Conservation (phyloP, 2,888 invertebrate genomes). For the Liopterus haemorrhoidalis region DNA sequence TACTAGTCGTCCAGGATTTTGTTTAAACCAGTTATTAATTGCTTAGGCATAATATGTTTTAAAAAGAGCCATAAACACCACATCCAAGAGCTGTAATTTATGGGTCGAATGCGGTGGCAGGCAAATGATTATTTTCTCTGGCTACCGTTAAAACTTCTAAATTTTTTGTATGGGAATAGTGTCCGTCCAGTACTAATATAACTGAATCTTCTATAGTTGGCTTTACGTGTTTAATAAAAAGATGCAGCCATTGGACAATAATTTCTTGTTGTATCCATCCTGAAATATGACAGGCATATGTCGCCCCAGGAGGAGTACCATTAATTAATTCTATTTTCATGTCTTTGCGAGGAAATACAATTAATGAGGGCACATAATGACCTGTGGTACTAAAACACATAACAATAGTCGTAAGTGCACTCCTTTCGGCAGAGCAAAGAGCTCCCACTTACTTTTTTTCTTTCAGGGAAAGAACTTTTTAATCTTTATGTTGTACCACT, state of each 20-base stretch:
- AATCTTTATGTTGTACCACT: slow-evolving; percentile 18
- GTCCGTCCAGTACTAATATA: slow-evolving; percentile 27
- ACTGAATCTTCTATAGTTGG: slow-evolving; percentile 25
- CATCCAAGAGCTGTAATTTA: slow-evolving; percentile 35
- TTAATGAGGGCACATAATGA: slow-evolving; percentile 17
- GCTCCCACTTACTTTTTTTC: slow-evolving; percentile 22
- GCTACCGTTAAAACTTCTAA: slow-evolving; percentile 23
- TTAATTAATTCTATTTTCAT: slow-evolving; percentile 37
- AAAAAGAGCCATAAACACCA: slow-evolving; percentile 31
- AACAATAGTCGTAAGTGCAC: slow-evolving; percentile 20
- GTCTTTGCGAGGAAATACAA: slow-evolving; percentile 34
- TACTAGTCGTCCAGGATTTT: slow-evolving; percentile 33
- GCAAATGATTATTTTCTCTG: slow-evolving; percentile 29
- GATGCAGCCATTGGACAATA: slow-evolving; percentile 26
- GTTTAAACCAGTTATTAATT: slow-evolving; percentile 28
- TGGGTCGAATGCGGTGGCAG: slow-evolving; percentile 38
- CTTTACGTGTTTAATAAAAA: slow-evolving; percentile 26
- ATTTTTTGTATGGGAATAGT: slow-evolving; percentile 23
- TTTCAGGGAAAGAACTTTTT: slow-evolving; percentile 17
- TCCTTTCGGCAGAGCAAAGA: slow-evolving; percentile 22
- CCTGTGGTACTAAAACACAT: slow-evolving; percentile 21
- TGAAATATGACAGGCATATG: slow-evolving; percentile 28
- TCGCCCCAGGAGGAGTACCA: slow-evolving; percentile 35
- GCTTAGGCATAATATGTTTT: slow-evolving; percentile 33
- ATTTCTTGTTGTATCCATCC: slow-evolving; percentile 29